A percentile compares a stretch with the other conserved stretches of the same genome.
These are phyloP conservation scores for Acronicta psi DNA, from an alignment of 2,888 invertebrate genomes.

Conservation along the genomic window DNA sequence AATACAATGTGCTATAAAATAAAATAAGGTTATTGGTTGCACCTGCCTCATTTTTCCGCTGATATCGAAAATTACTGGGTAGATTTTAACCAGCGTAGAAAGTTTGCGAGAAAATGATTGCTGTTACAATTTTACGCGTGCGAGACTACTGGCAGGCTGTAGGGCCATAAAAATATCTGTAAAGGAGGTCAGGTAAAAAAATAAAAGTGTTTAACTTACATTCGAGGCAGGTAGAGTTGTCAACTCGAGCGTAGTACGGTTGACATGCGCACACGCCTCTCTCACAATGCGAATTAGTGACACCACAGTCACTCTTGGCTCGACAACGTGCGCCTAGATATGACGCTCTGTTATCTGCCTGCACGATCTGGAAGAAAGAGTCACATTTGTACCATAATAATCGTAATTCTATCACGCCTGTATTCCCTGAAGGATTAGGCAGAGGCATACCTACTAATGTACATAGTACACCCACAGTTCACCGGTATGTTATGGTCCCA, in stretches of 20 bases:
- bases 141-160: not conserved
- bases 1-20: conserved; percentile 15
- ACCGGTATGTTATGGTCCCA: too few species aligned
- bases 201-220: conserved; percentile 89
- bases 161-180: not conserved
- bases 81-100: conserved; percentile 25
- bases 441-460: too few species aligned
- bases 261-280: conserved; percentile 94
- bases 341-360: conserved; percentile 65
- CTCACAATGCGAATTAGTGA: conserved; percentile 91
- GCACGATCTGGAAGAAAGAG: conserved; percentile 69
- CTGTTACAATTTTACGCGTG: not conserved
- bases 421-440: too few species aligned
- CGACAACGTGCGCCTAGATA: conserved; percentile 91
- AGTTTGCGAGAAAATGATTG: conserved; percentile 20
- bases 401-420: too few species aligned
- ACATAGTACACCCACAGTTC: too few species aligned
- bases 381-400: not conserved
- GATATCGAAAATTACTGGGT: conserved; percentile 11
- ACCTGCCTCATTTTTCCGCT: conserved; percentile 21
- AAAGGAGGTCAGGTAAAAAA: conserved; percentile 16
- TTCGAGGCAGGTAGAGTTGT: conserved; percentile 94
- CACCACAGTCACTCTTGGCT: conserved; percentile 90
- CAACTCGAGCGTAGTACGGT: conserved; percentile 94
- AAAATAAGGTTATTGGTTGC: conserved; percentile 10